A percentile compares a stretch with the other conserved stretches of the same genome.
Evolutionary conservation across 2,888 invertebrate species (phyloP).

Genomic region (Nomada flava): DNA sequence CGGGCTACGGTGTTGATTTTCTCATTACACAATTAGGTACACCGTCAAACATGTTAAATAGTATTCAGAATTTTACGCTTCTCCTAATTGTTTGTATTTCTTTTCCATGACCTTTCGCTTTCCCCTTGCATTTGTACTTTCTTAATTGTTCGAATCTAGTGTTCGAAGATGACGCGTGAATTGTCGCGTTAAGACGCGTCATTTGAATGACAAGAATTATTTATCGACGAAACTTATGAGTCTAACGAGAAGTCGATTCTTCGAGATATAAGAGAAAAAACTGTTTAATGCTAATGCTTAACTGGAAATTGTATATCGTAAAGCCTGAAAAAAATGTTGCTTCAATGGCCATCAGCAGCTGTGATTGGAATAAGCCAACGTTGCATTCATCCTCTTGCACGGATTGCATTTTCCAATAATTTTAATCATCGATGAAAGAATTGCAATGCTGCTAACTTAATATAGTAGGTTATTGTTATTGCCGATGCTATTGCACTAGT

Average conservation of each 20-base stretch:
- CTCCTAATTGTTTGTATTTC: not conserved
- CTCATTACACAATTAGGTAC: not conserved
- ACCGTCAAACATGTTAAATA: not conserved
- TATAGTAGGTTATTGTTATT: too few species aligned
- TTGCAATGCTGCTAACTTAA: not conserved
- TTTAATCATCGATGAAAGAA: not conserved
- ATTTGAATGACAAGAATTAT: not conserved
- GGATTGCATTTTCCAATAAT: not conserved
- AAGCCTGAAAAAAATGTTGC: not conserved
- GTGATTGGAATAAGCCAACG: not conserved
- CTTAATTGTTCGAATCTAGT: too few species aligned
- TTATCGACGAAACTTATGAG: not conserved
- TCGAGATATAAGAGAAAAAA: not conserved
- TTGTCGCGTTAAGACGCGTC: not conserved
- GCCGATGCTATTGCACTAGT: too few species aligned
- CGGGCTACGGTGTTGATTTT: too few species aligned
- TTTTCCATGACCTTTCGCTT: not conserved
- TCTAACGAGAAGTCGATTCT: not conserved
- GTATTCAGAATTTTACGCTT: too few species aligned
- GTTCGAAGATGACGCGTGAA: not conserved
- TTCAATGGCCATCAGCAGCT: not conserved
- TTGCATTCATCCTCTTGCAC: not conserved
- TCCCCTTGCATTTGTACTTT: too few species aligned
- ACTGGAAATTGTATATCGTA: not conserved
- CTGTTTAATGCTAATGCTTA: not conserved